phyloP scores from a whole-genome alignment of 2,797 vertebrate genomes.

The Clamator glandarius region DNA sequence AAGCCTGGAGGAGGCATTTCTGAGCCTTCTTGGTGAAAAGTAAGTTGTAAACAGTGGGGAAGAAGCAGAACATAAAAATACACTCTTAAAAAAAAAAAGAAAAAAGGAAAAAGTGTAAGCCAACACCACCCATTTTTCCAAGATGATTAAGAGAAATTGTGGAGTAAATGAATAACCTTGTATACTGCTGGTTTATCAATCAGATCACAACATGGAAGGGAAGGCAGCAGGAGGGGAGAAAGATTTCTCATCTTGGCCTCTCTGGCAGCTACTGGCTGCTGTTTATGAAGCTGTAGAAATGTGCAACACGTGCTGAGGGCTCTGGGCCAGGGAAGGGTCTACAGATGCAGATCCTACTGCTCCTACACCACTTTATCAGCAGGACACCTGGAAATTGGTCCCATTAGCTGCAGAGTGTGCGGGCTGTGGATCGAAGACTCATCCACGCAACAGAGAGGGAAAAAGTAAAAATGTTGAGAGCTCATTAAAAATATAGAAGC shows the following conservation, averaged over 20 bases:
- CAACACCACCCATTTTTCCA: fast-evolving
- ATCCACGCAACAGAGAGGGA: not conserved
- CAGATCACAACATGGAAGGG: fast-evolving
- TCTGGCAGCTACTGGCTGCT: not conserved
- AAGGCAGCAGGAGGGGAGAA: not conserved
- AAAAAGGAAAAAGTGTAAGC: not conserved
- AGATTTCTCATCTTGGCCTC: not conserved
- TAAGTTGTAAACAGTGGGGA: not conserved
- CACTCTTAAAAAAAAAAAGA: not conserved
- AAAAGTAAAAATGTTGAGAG: slow-evolving; percentile 34
- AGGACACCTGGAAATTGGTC: slow-evolving; percentile 6
- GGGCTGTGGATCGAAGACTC: not conserved
- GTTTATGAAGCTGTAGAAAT: not conserved
- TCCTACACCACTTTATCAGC: not conserved
- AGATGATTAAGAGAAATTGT: not conserved
- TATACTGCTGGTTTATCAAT: slow-evolving; percentile 12
- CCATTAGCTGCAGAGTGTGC: not conserved
- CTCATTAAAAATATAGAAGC: slow-evolving; percentile 48
- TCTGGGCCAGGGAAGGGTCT: not conserved
- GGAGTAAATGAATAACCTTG: not conserved
- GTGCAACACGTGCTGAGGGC: not conserved
- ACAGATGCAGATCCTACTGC: not conserved
- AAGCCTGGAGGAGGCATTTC: not conserved
- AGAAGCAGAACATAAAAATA: not conserved
- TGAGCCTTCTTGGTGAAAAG: not conserved